Percentiles rank a stretch among this genome's conserved stretches.
Evolutionary conservation across 64 coral and sea anemone genomes (phyloP).

Genomic region (Acropora tenuis): DNA sequence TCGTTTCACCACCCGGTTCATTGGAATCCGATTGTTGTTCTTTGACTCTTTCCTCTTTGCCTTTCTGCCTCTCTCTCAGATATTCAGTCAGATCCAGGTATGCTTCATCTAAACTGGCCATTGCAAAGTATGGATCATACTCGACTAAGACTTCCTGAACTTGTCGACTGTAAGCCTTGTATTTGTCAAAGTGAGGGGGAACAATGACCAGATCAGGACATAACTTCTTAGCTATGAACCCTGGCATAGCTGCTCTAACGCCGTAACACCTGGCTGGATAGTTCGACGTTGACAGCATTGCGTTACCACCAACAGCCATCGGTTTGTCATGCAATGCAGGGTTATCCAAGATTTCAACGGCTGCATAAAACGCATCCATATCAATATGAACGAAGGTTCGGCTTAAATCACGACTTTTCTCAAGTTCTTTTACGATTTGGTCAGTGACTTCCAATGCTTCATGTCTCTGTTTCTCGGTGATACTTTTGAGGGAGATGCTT

Average conservation of each 20-base stretch:
- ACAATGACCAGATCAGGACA: conserved; percentile 90
- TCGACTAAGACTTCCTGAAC: conserved; percentile 77
- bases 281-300: conserved; percentile 96
- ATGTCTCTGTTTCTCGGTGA: conserved; percentile 64
- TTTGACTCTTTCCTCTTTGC: conserved; percentile 5
- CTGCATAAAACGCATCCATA: conserved; percentile 99
- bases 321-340: conserved; percentile 85
- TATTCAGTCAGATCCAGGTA: conserved; percentile 96
- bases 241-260: conserved; percentile 96
- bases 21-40: not conserved
- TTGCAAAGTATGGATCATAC: conserved; percentile 83
- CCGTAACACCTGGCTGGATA: conserved; percentile 88
- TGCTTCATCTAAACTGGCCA: conserved; percentile 96
- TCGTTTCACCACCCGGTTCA: not conserved
- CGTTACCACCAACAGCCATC: conserved; percentile 91
- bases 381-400: conserved; percentile 95
- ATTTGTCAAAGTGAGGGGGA: conserved; percentile 83
- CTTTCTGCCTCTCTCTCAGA: conserved; percentile 63
- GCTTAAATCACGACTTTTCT: conserved; percentile 81
- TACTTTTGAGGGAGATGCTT: conserved; percentile 34
- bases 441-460: conserved; percentile 70
- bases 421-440: conserved; percentile 85
- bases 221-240: conserved; percentile 97
- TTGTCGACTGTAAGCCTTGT: conserved; percentile 72
- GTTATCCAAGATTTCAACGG: conserved; percentile 96